phyloP scores from a whole-genome alignment of 2,888 invertebrate genomes.

The Poecilobothrus nobilitatus region DNA sequence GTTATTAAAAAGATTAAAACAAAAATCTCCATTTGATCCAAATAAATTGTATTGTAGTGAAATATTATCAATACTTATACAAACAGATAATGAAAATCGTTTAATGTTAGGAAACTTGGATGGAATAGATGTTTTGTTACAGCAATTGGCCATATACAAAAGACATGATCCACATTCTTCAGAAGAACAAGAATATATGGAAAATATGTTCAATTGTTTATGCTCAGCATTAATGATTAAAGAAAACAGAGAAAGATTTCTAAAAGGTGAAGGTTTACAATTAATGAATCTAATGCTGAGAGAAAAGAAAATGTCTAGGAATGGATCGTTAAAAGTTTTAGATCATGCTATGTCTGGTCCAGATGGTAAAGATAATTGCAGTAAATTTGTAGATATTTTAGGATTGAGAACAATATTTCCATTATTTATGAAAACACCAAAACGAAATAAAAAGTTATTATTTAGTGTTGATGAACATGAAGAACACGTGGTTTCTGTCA shows the following conservation, averaged over 20 bases:
- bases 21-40: slow-evolving; percentile 83
- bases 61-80: slow-evolving; percentile 88
- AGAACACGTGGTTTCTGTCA: slow-evolving; percentile 89
- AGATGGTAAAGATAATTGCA: slow-evolving; percentile 91
- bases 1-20: slow-evolving; percentile 81
- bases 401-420: slow-evolving; percentile 96
- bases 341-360: slow-evolving; percentile 93
- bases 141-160: slow-evolving; percentile 92
- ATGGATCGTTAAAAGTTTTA: slow-evolving; percentile 94
- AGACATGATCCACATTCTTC: slow-evolving; percentile 82
- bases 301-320: slow-evolving; percentile 93
- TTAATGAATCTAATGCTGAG: slow-evolving; percentile 98
- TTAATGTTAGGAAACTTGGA: slow-evolving; percentile 81
- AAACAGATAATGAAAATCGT: slow-evolving; percentile 77
- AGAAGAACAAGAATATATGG: slow-evolving; percentile 98
- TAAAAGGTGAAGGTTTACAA: slow-evolving; percentile 92
- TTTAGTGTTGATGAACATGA: slow-evolving; percentile 84
- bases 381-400: slow-evolving; percentile 95
- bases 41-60: slow-evolving; percentile 96
- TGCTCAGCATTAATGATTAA: slow-evolving; percentile 88
- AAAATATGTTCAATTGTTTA: slow-evolving; percentile 92
- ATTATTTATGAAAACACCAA: slow-evolving; percentile 97
- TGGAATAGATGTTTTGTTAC: slow-evolving; percentile 85
- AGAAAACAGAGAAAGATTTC: slow-evolving; percentile 82
- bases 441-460: slow-evolving; percentile 67